Base-by-base conservation (phyloP, 2,113 vertebrate genomes). In the Halichoeres trimaculatus region DNA sequence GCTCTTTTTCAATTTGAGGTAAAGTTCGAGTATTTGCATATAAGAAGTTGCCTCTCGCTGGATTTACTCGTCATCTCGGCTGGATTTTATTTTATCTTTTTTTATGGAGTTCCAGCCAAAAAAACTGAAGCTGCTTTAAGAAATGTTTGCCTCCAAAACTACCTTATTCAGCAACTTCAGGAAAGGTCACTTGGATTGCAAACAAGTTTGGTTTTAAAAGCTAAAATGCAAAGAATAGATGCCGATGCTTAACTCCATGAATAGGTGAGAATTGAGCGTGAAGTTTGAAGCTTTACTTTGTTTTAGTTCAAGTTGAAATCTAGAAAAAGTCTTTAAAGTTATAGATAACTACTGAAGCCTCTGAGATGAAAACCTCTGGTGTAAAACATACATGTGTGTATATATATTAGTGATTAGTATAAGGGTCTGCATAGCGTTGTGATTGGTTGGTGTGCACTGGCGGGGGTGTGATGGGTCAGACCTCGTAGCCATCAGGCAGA, bases 181-280 rank as follows among this genome's bases (percentile, higher is more conserved):
- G 80, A 89, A 81, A 93, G 91, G 92, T 85, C 91, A 92, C 91
- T 93, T 93, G 73, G 84, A 86, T 84, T 59, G 70, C 68, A 90
- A 89, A 80, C 51, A 8, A 48, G 22, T 51, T 22, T 54, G 19
- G 47, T 22, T 64, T 67, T 74, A 52, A 66, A 83, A 80, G 62
- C 53, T 30, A 78, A 57, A 17, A 48, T 76, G 66, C 69, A 81
- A 61, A 70, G 60, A 55, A 59, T 20, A 22, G 35, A 82, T 24
- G 35, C 58, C 40, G 54, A 57, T 30, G 30, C 23, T 62, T 41
- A 59, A 74, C 60, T 64, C 20, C 36, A 12, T 55, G 22, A 53
- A 52, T 16, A 22, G 34, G 7, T 36, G 51, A 75, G n/a, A 57
- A 55, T 70, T 23, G 53, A 69, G 24, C 38, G 36, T 59, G 43